Percentiles rank a stretch among this genome's conserved stretches.
Conservation (phyloP, 2,888 invertebrate genomes). For the Microctonus aethiopoides region DNA sequence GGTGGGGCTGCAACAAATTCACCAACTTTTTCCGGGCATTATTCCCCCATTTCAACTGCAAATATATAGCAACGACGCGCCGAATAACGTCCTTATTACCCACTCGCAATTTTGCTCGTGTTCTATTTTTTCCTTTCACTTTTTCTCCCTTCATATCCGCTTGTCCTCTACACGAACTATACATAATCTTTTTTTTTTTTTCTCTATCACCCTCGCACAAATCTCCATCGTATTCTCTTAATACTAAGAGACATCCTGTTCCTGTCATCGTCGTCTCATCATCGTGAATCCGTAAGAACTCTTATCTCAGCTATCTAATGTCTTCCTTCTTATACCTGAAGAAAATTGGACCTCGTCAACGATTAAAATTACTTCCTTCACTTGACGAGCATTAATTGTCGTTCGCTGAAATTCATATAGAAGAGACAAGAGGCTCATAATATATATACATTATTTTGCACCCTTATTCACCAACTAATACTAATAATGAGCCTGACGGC, state of each 20-base stretch:
- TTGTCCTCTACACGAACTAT: conserved; percentile 26
- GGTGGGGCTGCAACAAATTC: conserved; percentile 30
- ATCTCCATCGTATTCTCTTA: no score
- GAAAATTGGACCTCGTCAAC: conserved; percentile 35
- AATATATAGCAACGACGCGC: conserved; percentile 25
- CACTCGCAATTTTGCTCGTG: conserved; percentile 36
- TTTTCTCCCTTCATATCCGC: neutral
- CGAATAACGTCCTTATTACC: conserved; percentile 40
- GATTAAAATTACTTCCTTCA: conserved; percentile 35
- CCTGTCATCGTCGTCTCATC: conserved; percentile 30
- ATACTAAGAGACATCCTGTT: conserved; percentile 30
- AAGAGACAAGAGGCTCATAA: no score
- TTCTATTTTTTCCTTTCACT: neutral
- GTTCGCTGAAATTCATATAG: no score
- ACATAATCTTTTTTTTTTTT: conserved; percentile 39
- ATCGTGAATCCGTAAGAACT: conserved; percentile 34
- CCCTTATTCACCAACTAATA: neutral
- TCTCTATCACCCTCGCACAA: neutral
- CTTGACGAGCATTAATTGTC: conserved; percentile 22
- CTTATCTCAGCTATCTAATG: conserved; percentile 28
- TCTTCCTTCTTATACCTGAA: conserved; percentile 30
- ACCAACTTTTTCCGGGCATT: conserved; percentile 38
- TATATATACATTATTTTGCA: neutral
- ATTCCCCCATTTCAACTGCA: conserved; percentile 1
- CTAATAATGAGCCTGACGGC: neutral